Evolutionary conservation across 2,888 invertebrate genomes (phyloP), one percentile per base, ranked within the genome.

Genomic region (Timema podura): DNA sequence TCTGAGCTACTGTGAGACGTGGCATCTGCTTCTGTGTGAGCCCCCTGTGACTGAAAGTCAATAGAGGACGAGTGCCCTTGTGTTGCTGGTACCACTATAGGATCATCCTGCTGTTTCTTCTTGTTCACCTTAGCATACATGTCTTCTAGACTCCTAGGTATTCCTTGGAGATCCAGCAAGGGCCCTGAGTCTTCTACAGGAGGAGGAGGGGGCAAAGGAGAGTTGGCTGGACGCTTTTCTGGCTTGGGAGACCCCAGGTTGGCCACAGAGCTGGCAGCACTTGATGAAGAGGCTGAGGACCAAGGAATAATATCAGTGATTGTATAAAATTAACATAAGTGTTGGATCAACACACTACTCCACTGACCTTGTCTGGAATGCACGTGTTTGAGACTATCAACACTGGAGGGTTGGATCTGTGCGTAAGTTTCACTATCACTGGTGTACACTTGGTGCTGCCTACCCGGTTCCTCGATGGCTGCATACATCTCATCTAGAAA

Each of bases 111-210:
- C 10, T 78, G 79, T 66, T 82, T 83, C 79, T 87, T 89, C 79
- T 92, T 92, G 78, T 88, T 86, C 30, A 94, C 94, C 83, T 94
- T 95, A 2, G 94, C 94, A 80, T 95, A 95, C 89, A 95, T 91
- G 77, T 93, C 93, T 76, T 94, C 94, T n/a, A 93, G 82, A 75
- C 91, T 91, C 77, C 64, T 77, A 74, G 7, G 77, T 70, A 15
- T 78, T 69, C 64, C 73, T n/a, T n/a, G n/a, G 74, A 68, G 48
- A 30, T 65, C 64, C 59, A 70, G 54, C 10, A 64, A 49, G 13
- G 67, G 45, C 6, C 46, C 45, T 11, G 59, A 48, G 16, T 70
- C 78, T n/a, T 72, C 75, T 48, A 69, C 75, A 66, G 75, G 74
- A 1, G 92, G 92, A 2, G 93, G 92, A 5, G 93, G 93, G 6